Conservation (phyloP, 2,113 vertebrate genomes). For the Toxotes jaculatrix region DNA sequence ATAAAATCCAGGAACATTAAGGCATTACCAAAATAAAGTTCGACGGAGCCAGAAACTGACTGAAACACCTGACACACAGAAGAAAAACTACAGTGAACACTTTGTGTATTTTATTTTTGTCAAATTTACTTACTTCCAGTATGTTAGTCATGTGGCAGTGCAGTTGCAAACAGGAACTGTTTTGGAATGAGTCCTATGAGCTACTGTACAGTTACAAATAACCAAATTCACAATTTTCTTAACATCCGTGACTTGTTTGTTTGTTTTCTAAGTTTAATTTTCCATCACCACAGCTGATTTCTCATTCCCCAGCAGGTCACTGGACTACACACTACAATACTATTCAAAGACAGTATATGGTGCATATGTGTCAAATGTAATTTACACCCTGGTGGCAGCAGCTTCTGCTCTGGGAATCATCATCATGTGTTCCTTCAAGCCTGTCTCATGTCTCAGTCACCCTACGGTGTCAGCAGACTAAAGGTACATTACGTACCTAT, state of each 20-base stretch:
- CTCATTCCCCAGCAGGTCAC: background rate
- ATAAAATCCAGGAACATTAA: too few relatives aligned
- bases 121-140: too few relatives aligned
- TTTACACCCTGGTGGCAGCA: constrained; percentile 4
- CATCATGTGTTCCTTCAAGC: background rate
- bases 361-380: background rate
- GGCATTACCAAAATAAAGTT: too few relatives aligned
- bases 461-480: background rate
- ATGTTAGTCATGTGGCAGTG: too few relatives aligned
- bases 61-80: too few relatives aligned
- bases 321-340: background rate
- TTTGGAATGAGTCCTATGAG: background rate
- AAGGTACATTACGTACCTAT: background rate
- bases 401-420: background rate
- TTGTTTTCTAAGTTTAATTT: background rate
- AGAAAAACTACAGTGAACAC: too few relatives aligned
- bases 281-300: background rate
- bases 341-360: background rate
- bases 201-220: too few relatives aligned
- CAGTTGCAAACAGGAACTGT: background rate
- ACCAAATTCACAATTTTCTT: background rate
- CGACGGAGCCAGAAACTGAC: too few relatives aligned
- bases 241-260: background rate
- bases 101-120: too few relatives aligned
- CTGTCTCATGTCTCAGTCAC: background rate